Evolutionary conservation across 2,888 invertebrate genomes (phyloP).

Genomic region (Tetanocera ferruginea): DNA sequence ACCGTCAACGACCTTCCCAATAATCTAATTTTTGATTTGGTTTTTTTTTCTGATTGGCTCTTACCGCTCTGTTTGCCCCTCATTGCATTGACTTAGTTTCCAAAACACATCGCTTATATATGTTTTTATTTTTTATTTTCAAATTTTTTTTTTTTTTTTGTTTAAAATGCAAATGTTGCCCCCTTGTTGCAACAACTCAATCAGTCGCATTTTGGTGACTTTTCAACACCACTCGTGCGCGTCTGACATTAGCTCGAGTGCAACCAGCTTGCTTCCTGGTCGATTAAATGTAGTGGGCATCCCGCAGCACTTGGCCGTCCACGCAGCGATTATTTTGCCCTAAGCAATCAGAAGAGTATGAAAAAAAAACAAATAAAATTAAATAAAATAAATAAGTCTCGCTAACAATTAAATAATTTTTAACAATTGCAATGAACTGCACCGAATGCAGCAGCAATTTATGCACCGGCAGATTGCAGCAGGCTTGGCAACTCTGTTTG

Average conservation of each 20-base stretch:
- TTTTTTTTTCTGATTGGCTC: no score
- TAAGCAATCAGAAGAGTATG: neutral
- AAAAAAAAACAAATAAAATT: constrained; percentile 16
- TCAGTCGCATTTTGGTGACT: constrained; percentile 16
- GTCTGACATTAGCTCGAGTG: neutral
- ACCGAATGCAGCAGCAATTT: neutral
- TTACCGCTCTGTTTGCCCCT: no score
- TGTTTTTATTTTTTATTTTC: no score
- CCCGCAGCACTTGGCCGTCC: neutral
- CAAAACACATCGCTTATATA: no score
- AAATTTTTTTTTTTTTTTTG: neutral
- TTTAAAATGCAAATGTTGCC: neutral
- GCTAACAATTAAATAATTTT: constrained; percentile 23
- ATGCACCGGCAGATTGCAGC: constrained; percentile 18
- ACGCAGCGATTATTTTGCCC: neutral
- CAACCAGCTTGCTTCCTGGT: neutral
- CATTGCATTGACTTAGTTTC: no score
- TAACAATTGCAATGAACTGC: constrained; percentile 2
- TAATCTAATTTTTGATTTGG: no score
- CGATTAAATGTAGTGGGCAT: neutral
- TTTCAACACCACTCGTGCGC: constrained; percentile 13
- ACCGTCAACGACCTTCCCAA: no score
- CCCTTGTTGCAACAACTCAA: constrained; percentile 11
- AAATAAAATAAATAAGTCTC: constrained; percentile 12
- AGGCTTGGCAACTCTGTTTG: neutral